Conservation (phyloP, 2,797 vertebrate species). For the Spondyliosoma cantharus region DNA sequence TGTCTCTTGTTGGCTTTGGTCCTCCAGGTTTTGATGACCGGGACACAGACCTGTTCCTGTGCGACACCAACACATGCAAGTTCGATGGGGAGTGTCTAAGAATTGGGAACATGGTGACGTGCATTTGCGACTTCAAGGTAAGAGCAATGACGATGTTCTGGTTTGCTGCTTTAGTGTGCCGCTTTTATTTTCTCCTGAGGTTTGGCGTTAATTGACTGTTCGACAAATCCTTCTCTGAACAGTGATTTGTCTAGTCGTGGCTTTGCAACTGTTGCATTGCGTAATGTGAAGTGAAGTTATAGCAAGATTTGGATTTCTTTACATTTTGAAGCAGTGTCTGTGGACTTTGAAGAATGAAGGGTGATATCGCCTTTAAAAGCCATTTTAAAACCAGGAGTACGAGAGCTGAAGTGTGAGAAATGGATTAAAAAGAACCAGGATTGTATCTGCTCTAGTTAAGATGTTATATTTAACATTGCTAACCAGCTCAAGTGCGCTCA, state of each 20-base stretch:
- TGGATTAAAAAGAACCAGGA: neutral
- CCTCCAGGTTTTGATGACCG: conserved; percentile 95
- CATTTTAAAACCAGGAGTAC: neutral
- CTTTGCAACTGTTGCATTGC: neutral
- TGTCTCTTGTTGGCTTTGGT: conserved; percentile 68
- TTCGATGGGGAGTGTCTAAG: conserved; percentile 98
- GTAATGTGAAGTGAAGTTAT: no score
- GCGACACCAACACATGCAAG: conserved; percentile 99
- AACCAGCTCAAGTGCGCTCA: neutral
- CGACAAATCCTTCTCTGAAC: neutral
- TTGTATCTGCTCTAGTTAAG: neutral
- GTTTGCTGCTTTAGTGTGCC: neutral
- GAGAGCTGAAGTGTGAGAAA: neutral
- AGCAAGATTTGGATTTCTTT: neutral
- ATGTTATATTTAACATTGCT: neutral
- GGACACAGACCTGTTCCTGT: conserved; percentile 98
- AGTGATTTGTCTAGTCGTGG: neutral
- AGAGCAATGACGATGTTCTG: conserved; percentile 59
- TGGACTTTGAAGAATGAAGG: neutral
- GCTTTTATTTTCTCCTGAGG: neutral
- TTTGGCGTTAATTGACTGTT: neutral
- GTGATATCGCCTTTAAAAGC: neutral
- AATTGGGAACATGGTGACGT: conserved; percentile 98
- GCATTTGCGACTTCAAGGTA: conserved; percentile 99
- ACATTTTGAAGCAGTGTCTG: neutral